Base-by-base conservation (phyloP, 64 coral and sea anemone species). In the Stichodactyla helianthus region DNA sequence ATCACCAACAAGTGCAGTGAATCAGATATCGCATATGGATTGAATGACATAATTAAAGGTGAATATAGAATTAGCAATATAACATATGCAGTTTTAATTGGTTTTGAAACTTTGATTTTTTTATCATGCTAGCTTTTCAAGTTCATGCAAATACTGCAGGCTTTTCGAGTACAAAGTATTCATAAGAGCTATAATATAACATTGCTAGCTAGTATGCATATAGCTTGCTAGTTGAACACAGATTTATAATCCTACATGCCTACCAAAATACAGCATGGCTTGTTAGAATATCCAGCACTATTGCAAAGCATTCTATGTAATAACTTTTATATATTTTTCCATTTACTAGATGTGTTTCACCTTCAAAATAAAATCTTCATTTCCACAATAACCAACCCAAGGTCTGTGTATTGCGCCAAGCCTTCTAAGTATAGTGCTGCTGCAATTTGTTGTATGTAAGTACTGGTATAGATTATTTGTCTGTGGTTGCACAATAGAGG, bases 1-100 rank as follows among this genome's bases (percentile, higher is more conserved):
- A 83, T 92, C 5, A 90, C 93, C 22, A 53, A 84, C 5, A 26
- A 82, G 13, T 95, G 93, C 53, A 92, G 77, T 92, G 87, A 92
- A 59, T 70, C 10, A 3, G 93, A 95, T 83, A 55, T 92, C 55
- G 53, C 84, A 19, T 71, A 81, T 68, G 83, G 82, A 7, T 20
- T 92, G 12, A 51, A 71, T 7, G 31, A 78, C 14, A 85, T 95
- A 5, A 51, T 88, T 28, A 74, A 85, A 85, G 52, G 93, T 95
- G 55, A 51, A 81, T 5, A 65, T n/a, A 5, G 1, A 65, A 65
- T n/a, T 5, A n/a, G 10, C 20, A 65, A 20, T 65, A 23, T 65
- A 65, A 8, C 22, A n/a, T n/a, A 65, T 65, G 18, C 5, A 60
- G 1, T 60, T 60, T 17, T 15, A 15, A 60, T 60, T 60, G 14